These are phyloP conservation scores for Tipula helvola DNA, from an alignment of 2,888 invertebrate genomes.

Conservation along the genomic window DNA sequence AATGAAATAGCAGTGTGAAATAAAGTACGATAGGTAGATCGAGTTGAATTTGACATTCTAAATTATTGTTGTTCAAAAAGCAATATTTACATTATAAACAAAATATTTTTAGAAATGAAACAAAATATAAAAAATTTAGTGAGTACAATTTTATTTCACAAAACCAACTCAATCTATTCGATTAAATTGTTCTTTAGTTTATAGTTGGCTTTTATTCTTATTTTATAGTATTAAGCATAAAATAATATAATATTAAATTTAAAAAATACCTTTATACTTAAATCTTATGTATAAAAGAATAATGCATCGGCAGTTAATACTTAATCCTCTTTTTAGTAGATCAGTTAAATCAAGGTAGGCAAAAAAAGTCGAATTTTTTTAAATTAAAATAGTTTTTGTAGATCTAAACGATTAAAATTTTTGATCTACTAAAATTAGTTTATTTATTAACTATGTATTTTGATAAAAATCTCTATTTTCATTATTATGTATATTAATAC, in stretches of 20 bases:
- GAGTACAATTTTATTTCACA: neutral
- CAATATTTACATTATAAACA: constrained; percentile 15
- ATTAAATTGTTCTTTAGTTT: neutral
- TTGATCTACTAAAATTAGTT: neutral
- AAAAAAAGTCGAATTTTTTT: neutral
- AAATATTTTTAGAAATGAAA: constrained; percentile 5
- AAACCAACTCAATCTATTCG: constrained; percentile 4
- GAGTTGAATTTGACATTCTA: neutral
- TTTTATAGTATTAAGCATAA: neutral
- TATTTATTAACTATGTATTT: neutral
- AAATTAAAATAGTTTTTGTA: neutral
- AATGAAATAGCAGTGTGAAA: neutral
- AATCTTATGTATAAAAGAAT: neutral
- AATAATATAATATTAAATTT: neutral
- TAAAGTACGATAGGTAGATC: neutral
- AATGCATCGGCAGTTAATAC: neutral
- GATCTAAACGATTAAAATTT: neutral
- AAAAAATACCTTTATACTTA: neutral
- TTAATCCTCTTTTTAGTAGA: neutral
- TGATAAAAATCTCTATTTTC: neutral
- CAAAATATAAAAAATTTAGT: neutral
- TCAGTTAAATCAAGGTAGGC: neutral
- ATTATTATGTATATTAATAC: neutral
- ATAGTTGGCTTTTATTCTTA: neutral
- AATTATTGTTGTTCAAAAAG: constrained; percentile 13